Percentiles rank a stretch among this genome's conserved stretches.
Conservation (phyloP, 2,797 vertebrate genomes). For the Diceros bicornis region DNA sequence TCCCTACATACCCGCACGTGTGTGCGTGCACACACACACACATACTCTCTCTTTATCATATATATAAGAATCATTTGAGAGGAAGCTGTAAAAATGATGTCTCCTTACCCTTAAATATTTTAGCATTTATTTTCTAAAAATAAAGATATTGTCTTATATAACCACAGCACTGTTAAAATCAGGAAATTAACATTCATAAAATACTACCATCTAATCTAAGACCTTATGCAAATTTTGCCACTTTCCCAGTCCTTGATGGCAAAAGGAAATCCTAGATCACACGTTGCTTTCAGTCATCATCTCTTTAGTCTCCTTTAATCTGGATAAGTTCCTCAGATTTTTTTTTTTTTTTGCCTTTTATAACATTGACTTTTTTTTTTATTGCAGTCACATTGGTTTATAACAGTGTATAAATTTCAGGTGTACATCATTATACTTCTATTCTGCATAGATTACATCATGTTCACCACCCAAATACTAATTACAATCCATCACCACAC, state of each 20-base stretch:
- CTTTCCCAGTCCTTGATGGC: background rate
- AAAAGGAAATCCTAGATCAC: background rate
- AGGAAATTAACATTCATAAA: background rate
- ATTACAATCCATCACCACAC: no score
- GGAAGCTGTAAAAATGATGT: slow-evolving; percentile 23
- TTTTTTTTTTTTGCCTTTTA: background rate
- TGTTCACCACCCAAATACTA: no score
- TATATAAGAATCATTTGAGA: background rate
- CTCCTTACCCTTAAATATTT: background rate
- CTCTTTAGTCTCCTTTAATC: background rate
- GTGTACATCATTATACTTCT: no score
- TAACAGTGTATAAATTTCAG: no score
- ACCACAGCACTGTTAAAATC: background rate
- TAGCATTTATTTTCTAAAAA: background rate
- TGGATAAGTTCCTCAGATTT: background rate
- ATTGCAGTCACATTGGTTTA: no score
- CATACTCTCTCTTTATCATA: background rate
- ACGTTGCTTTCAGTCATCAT: background rate
- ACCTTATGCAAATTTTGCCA: background rate
- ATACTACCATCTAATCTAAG: background rate
- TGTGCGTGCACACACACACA: no score
- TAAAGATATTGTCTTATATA: slow-evolving; percentile 25
- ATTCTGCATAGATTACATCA: no score
- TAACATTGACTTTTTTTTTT: background rate
- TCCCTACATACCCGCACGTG: background rate